Conservation (phyloP, 2,888 invertebrate genomes). For the Vannuccia rotundouncinata region DNA sequence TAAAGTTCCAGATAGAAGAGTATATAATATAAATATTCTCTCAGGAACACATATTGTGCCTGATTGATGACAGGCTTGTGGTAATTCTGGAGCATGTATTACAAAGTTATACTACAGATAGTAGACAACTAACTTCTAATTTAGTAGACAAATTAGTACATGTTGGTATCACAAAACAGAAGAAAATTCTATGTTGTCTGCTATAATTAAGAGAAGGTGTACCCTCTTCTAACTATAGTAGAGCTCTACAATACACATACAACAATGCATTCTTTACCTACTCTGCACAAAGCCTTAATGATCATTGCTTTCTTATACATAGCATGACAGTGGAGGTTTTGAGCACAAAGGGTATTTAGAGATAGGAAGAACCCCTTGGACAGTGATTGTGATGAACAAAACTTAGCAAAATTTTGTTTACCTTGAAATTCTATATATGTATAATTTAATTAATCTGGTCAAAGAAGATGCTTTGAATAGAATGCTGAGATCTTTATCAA, state of each 20-base stretch:
- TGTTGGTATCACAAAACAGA: conserved; percentile 10
- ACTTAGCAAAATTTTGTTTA: conserved; percentile 13
- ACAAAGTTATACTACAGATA: conserved; percentile 21
- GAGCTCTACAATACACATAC: background rate
- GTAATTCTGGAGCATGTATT: background rate
- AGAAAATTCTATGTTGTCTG: background rate
- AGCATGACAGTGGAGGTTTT: background rate
- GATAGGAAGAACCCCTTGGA: conserved; percentile 20
- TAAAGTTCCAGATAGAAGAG: no score
- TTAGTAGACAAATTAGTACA: conserved; percentile 23
- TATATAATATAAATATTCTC: no score
- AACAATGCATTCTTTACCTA: conserved; percentile 16
- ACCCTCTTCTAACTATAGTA: conserved; percentile 12
- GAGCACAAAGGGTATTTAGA: conserved; percentile 19
- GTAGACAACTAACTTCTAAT: conserved; percentile 14
- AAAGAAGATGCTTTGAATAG: conserved; percentile 2
- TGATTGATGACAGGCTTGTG: no score
- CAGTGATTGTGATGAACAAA: conserved; percentile 4
- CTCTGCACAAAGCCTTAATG: background rate
- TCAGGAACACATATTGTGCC: no score
- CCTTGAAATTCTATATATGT: conserved; percentile 19
- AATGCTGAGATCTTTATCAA: background rate
- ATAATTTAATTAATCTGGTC: conserved; percentile 13
- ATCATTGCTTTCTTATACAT: conserved; percentile 2
- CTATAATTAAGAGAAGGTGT: background rate